Conservation (phyloP, 2,888 invertebrate species). For the Conomelus anceps region DNA sequence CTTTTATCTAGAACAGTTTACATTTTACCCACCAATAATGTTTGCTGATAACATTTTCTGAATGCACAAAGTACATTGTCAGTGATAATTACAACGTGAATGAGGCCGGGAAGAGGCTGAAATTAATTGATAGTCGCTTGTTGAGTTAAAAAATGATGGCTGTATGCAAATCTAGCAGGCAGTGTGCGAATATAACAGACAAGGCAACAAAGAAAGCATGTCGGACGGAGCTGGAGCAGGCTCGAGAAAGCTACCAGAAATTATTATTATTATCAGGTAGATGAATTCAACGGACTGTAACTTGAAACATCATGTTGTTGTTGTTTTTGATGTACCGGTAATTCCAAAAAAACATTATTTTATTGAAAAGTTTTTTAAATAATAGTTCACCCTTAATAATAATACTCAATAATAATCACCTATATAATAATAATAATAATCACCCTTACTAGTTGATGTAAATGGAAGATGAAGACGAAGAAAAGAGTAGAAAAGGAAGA, state of each 20-base stretch:
- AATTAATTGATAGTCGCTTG: background rate
- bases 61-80: background rate
- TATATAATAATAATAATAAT: too few species aligned
- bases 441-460: too few species aligned
- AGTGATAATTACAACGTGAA: background rate
- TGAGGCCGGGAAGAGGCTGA: background rate
- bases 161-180: background rate
- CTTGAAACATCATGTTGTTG: background rate
- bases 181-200: background rate
- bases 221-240: too few species aligned
- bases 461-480: too few species aligned
- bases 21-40: background rate
- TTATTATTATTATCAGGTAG: background rate
- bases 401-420: too few species aligned
- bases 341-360: background rate
- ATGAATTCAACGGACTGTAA: background rate
- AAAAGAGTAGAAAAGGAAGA: too few species aligned
- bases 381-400: too few species aligned
- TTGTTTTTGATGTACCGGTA: background rate
- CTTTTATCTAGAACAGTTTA: background rate
- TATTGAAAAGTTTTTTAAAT: too few species aligned
- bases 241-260: background rate
- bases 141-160: background rate
- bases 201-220: background rate
- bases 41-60: background rate